Conservation (phyloP, 2,797 vertebrate genomes). For the Leptoclinus maculatus region DNA sequence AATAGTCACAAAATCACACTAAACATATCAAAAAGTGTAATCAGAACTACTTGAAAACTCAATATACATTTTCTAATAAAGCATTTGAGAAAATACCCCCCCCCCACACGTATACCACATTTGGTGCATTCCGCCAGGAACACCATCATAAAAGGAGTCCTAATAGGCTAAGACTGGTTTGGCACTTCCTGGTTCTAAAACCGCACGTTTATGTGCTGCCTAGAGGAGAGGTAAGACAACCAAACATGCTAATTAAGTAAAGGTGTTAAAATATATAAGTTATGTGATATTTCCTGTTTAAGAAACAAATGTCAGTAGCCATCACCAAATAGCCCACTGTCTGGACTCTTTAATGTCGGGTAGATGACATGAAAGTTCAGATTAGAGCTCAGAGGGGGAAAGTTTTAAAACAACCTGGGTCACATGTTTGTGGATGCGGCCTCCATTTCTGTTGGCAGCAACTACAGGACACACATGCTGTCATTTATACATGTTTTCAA, state of each 20-base stretch:
- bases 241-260: neutral
- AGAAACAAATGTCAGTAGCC: neutral
- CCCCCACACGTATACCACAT: neutral
- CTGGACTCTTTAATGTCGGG: neutral
- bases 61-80: neutral
- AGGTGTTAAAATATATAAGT: neutral
- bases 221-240: slow-evolving; percentile 16
- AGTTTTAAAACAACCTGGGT: neutral
- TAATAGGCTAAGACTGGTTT: neutral
- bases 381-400: neutral
- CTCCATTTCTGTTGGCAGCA: neutral
- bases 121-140: slow-evolving; percentile 22
- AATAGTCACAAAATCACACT: neutral
- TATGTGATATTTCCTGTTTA: neutral
- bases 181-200: slow-evolving; percentile 24
- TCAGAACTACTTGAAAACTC: neutral
- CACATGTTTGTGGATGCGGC: neutral
- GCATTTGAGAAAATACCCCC: neutral
- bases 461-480: neutral
- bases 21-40: neutral
- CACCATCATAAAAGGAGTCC: slow-evolving; percentile 6
- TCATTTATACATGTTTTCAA: neutral
- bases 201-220: neutral
- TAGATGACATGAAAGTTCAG: neutral
- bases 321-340: neutral